Evolutionary conservation across 2,888 invertebrate genomes (phyloP).

Genomic region (Strigamia transsilvanica): DNA sequence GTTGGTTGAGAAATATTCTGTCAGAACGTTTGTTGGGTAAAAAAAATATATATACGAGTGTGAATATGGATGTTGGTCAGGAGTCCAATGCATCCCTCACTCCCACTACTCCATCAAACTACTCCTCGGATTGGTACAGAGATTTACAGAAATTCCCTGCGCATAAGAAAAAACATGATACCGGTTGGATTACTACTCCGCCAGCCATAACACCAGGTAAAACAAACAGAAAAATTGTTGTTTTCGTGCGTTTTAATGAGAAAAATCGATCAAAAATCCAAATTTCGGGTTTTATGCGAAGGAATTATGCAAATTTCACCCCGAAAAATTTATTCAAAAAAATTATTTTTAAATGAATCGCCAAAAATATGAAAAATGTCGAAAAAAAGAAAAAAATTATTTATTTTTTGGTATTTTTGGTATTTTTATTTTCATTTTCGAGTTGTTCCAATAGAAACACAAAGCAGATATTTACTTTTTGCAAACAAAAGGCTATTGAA

Average conservation of each 20-base stretch:
- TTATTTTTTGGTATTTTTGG: neutral
- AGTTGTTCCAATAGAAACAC: neutral
- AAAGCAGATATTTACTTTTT: neutral
- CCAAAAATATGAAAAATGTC: neutral
- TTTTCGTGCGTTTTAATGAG: neutral
- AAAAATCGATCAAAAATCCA: neutral
- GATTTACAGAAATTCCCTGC: slow-evolving; percentile 57
- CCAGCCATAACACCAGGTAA: slow-evolving; percentile 52
- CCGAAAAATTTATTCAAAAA: no score
- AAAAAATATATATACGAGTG: neutral
- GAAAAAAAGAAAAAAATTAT: no score
- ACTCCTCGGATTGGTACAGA: slow-evolving; percentile 57
- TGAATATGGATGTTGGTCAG: slow-evolving; percentile 42
- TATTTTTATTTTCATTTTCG: neutral
- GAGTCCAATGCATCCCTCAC: slow-evolving; percentile 46
- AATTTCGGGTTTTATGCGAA: neutral
- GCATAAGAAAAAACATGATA: slow-evolving; percentile 56
- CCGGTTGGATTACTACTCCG: slow-evolving; percentile 56
- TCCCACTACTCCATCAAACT: slow-evolving; percentile 52
- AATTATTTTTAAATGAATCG: neutral
- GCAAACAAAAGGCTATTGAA: neutral
- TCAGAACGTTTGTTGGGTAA: neutral
- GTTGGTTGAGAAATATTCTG: neutral
- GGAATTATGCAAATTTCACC: neutral
- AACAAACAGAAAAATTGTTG: neutral